These are phyloP conservation scores for Sorex araneus DNA, from an alignment of 2,113 vertebrate species.

Conservation along the genomic window DNA sequence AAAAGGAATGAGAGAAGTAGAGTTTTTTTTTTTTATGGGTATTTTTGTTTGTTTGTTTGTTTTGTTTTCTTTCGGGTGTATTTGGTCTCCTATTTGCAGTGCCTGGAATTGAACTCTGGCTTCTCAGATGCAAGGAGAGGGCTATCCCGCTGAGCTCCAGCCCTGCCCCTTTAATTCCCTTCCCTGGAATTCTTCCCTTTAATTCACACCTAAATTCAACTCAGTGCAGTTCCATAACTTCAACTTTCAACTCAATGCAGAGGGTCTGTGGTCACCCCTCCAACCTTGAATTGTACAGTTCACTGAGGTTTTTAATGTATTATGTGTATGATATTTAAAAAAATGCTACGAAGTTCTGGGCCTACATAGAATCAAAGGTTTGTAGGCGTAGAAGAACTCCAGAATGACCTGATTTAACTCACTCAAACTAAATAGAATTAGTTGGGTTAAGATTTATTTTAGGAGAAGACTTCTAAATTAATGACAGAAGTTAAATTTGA, in stretches of 20 bases:
- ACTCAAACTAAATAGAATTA: constrained; percentile 32
- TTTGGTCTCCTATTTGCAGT: too few species aligned
- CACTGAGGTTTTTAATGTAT: neutral
- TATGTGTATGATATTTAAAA: neutral
- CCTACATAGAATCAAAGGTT: neutral
- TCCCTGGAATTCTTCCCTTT: neutral
- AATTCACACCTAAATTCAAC: neutral
- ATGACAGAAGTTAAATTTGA: constrained; percentile 22
- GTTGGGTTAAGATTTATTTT: constrained; percentile 11
- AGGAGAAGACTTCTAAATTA: constrained; percentile 26
- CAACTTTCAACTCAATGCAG: neutral
- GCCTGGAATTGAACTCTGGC: neutral
- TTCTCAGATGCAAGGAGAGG: too few species aligned
- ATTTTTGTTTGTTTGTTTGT: too few species aligned
- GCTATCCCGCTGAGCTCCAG: too few species aligned
- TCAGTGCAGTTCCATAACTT: neutral
- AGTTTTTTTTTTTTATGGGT: too few species aligned
- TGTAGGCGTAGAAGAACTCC: neutral
- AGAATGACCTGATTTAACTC: neutral
- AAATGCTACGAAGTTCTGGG: neutral
- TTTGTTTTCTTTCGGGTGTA: too few species aligned
- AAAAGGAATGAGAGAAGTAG: neutral
- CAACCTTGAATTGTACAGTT: neutral
- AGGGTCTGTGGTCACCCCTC: neutral
- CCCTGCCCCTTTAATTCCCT: neutral